Evolutionary conservation across 2,888 invertebrate genomes (phyloP), one percentile per base, ranked within the genome.

Genomic region (Mongoloraphidia duomilia): DNA sequence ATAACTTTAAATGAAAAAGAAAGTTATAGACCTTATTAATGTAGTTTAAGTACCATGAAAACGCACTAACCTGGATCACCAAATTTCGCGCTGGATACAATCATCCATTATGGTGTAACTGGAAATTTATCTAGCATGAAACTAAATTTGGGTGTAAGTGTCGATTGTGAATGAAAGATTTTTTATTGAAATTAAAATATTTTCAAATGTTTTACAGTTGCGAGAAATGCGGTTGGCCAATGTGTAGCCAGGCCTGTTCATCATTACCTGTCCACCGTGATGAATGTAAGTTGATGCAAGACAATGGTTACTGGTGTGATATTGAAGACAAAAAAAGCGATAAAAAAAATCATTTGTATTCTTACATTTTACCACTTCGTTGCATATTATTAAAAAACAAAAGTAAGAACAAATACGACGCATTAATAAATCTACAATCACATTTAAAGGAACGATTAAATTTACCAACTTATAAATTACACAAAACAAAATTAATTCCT

Each of bases 181-280:
- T 26, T 26, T 26, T 6, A 26, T 26, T 3, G 26, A 26, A 26
- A 26, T 26, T 3, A 26, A 26, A 26, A 26, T 26, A 26, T 6
- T 26, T 26, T 26, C 26, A 26, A 26, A 26, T 26, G 26, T 26
- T 70, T 50, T 74, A 76, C 56, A 75, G 75, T 60, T 82, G 82
- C 59, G 64, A 70, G 0, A 66, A 67, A 11, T 84, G 84, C 59
- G 70, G 73, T 12, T 84, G 84, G 83, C 84, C 84, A 0, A 63
- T 84, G 65, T 85, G 84, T 57, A 70, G 75, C 2, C 61, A 64
- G 0, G 62, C 69, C 34, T 84, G 84, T 60, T 77, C 79, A 58
- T 65, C 66, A 36, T 68, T 72, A 11, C 62, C 69, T 1, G 57
- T 67, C 2, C 83, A 83, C 56, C 62, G 68, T 53, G 69, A 69